Evolutionary conservation across 1,140 invertebrate species (phyloP), one percentile per base, ranked within the genome.

Genomic region (Adoxophyes honmai): DNA sequence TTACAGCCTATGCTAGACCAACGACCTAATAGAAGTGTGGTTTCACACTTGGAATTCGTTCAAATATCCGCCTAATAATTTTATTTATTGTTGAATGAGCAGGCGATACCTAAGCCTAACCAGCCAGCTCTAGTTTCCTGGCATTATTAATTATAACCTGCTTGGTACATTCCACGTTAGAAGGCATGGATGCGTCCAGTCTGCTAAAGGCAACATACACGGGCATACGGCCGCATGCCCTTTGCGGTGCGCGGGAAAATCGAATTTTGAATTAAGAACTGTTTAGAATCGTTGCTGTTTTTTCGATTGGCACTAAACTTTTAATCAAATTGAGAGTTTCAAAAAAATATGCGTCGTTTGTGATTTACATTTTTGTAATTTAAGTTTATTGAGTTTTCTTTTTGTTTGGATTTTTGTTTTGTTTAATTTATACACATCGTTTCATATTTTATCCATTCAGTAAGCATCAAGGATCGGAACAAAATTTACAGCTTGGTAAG

Each of bases 111-210:
- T 65, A 48, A 48, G 42, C 42, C 42, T 48, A 48, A 48, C 66
- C 55, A 54, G 60, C 55, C 48, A 63, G 66, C 62, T 66, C 48
- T 64, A 62, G 68, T 68, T 64, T 63, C 42, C 65, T 55, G 63
- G 60, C 65, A 59, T 62, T 60, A 70, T 39, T 59, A 55, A 59
- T 58, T 68, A 74, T 57, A 57, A 66, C 62, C 63, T 54, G 60
- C 58, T 54, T 62, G 56, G 52, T 28, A 28, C 55, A 69, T 58
- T 57, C 63, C 62, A 66, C 71, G 71, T 73, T 75, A 64, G 60
- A 68, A 69, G 66, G 55, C 68, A 74, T 75, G 67, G 74, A 66
- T 68, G 62, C 65, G 63, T 68, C 74, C 78, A 84, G 81, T 80
- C 72, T 68, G 64, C 59, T 72, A 61, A 74, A 72, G 64, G 72